A percentile compares a stretch with the other conserved stretches of the same genome.
These are phyloP conservation scores for Morpho deidamia DNA, from an alignment of 2,888 invertebrate species.

Conservation along the genomic window DNA sequence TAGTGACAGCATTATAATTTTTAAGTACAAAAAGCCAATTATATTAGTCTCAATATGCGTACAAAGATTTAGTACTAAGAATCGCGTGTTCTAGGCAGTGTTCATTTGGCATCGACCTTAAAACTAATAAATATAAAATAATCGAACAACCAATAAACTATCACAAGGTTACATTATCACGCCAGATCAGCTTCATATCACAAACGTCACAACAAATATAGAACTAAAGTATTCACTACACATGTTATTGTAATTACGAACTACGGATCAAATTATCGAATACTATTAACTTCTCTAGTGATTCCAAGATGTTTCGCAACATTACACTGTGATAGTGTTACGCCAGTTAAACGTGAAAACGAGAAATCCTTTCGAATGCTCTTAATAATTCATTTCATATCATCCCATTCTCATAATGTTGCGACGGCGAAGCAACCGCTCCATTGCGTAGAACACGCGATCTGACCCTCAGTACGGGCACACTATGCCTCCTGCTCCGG, in stretches of 20 bases:
- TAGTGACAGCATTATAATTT: neutral
- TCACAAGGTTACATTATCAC: constrained; percentile 61
- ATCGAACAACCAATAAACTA: constrained; percentile 44
- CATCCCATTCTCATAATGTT: constrained; percentile 75
- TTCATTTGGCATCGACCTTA: constrained; percentile 47
- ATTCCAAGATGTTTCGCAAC: neutral
- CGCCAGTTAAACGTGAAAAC: neutral
- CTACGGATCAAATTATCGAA: neutral
- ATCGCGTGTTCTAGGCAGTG: constrained; percentile 73
- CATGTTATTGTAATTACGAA: constrained; percentile 9
- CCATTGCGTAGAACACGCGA: constrained; percentile 77
- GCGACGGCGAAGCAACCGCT: constrained; percentile 69
- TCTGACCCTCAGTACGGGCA: constrained; percentile 80
- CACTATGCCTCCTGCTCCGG: constrained; percentile 77
- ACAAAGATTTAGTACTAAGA: constrained; percentile 38
- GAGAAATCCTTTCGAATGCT: neutral
- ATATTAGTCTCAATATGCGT: constrained; percentile 39
- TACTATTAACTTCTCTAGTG: neutral
- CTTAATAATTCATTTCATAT: constrained; percentile 24
- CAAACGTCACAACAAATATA: constrained; percentile 24
- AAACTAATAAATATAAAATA: constrained; percentile 41
- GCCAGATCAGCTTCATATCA: constrained; percentile 27
- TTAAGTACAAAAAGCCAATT: constrained; percentile 71
- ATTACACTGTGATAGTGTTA: neutral
- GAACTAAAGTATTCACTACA: constrained; percentile 24